These are phyloP conservation scores for Ictinia mississippiensis DNA, from an alignment of 2,797 vertebrate species.

Conservation along the genomic window DNA sequence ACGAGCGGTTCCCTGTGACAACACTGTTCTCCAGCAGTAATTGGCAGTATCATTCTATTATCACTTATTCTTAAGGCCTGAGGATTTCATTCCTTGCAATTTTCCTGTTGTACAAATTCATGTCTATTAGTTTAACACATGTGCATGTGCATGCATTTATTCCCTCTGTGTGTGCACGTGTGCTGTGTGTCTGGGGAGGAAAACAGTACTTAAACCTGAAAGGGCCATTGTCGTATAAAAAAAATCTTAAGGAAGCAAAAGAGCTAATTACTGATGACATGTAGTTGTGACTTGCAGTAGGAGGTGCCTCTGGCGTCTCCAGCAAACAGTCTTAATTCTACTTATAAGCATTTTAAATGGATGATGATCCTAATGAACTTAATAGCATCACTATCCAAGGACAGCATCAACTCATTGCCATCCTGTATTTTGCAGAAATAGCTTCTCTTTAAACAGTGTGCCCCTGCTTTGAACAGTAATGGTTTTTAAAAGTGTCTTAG, in stretches of 20 bases:
- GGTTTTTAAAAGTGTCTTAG: slow-evolving; percentile 68
- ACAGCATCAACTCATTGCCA: slow-evolving; percentile 32
- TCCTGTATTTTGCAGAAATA: slow-evolving; percentile 21
- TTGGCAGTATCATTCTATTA: slow-evolving; percentile 57
- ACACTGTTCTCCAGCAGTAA: slow-evolving; percentile 42
- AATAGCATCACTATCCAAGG: slow-evolving; percentile 67
- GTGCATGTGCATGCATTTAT: not conserved
- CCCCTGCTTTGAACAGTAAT: slow-evolving; percentile 62
- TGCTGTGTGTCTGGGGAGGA: not conserved
- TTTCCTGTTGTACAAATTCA: slow-evolving; percentile 46
- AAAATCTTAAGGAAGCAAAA: not conserved
- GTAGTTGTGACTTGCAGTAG: not conserved
- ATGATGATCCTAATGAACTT: slow-evolving; percentile 65
- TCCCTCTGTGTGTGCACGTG: not conserved
- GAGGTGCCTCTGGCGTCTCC: not conserved
- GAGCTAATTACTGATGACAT: slow-evolving; percentile 13
- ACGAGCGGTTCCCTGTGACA: slow-evolving; percentile 31
- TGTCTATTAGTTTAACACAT: not conserved
- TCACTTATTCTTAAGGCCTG: slow-evolving; percentile 41
- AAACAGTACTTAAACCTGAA: not conserved
- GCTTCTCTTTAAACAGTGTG: slow-evolving; percentile 25
- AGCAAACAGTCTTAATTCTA: not conserved
- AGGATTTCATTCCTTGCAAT: slow-evolving; percentile 41
- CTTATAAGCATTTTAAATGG: slow-evolving; percentile 51
- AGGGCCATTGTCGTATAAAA: not conserved